These are phyloP conservation scores for Asbolus verrucosus DNA, from an alignment of 1,140 invertebrate species.

Conservation along the genomic window DNA sequence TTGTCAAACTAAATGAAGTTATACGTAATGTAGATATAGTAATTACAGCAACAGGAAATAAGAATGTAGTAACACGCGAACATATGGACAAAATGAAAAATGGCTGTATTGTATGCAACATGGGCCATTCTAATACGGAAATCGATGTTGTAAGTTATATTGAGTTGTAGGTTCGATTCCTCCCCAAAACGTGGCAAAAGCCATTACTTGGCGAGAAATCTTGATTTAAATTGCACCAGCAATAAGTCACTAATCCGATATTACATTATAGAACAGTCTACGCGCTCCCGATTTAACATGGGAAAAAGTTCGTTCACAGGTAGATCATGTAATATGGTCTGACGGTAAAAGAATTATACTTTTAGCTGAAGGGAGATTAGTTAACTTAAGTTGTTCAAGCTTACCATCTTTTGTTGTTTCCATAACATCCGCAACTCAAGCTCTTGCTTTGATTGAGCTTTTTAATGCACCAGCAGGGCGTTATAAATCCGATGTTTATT, in stretches of 20 bases:
- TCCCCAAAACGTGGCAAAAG: no score
- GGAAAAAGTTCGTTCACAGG: slow-evolving; percentile 97
- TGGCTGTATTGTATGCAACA: slow-evolving; percentile 96
- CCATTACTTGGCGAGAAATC: no score
- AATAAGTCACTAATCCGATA: slow-evolving; percentile 15
- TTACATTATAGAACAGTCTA: slow-evolving; percentile 82
- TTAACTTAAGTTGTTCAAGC: slow-evolving; percentile 97
- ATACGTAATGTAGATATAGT: slow-evolving; percentile 94
- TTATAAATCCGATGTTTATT: slow-evolving; percentile 97
- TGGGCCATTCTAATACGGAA: slow-evolving; percentile 98
- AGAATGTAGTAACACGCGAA: slow-evolving; percentile 94
- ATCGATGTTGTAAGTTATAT: slow-evolving; percentile 95
- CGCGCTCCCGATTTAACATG: slow-evolving; percentile 94
- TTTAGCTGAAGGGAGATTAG: slow-evolving; percentile 93
- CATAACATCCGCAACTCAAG: slow-evolving; percentile 94
- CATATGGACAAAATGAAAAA: slow-evolving; percentile 98
- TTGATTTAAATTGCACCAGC: no score
- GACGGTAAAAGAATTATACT: slow-evolving; percentile 93
- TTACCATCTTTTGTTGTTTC: slow-evolving; percentile 98
- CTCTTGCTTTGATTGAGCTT: slow-evolving; percentile 94
- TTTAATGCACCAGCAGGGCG: slow-evolving; percentile 94
- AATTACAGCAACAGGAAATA: slow-evolving; percentile 96
- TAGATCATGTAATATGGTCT: slow-evolving; percentile 97
- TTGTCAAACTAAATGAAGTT: slow-evolving; percentile 96
- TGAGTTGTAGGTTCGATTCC: no score